Evolutionary conservation across 1,140 invertebrate species (phyloP).

Genomic region (Ostrea edulis): DNA sequence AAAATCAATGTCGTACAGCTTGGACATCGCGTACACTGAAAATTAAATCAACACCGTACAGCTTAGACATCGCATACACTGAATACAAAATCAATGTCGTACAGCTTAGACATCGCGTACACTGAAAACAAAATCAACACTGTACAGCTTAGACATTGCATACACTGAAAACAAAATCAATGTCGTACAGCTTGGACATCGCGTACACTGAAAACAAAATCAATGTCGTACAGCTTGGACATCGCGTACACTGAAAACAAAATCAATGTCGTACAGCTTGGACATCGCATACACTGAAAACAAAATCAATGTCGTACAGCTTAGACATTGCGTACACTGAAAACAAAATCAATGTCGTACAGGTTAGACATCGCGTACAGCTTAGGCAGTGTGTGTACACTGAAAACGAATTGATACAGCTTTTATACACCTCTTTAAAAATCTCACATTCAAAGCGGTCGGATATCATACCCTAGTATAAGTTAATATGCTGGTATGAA

Average conservation of each 20-base stretch:
- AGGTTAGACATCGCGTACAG: constrained; percentile 88
- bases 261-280: constrained; percentile 87
- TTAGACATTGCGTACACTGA: constrained; percentile 87
- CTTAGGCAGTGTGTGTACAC: too few species aligned
- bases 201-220: constrained; percentile 84
- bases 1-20: constrained; percentile 87
- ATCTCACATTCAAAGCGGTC: too few species aligned
- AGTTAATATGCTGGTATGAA: too few species aligned
- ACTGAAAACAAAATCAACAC: constrained; percentile 84
- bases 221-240: constrained; percentile 87
- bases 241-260: constrained; percentile 85
- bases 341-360: constrained; percentile 85
- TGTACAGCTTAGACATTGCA: constrained; percentile 88
- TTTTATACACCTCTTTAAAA: too few species aligned
- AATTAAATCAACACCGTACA: constrained; percentile 86
- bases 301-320: constrained; percentile 86
- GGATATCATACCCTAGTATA: too few species aligned
- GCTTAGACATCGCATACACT: constrained; percentile 87
- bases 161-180: constrained; percentile 84
- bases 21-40: constrained; percentile 86
- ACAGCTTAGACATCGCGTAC: constrained; percentile 88
- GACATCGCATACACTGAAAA: constrained; percentile 86
- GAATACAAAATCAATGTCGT: constrained; percentile 83
- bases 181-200: constrained; percentile 87
- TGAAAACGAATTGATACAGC: constrained; percentile 65